phyloP scores from a whole-genome alignment of 2,113 vertebrate genomes.

The Crypturellus undulatus region DNA sequence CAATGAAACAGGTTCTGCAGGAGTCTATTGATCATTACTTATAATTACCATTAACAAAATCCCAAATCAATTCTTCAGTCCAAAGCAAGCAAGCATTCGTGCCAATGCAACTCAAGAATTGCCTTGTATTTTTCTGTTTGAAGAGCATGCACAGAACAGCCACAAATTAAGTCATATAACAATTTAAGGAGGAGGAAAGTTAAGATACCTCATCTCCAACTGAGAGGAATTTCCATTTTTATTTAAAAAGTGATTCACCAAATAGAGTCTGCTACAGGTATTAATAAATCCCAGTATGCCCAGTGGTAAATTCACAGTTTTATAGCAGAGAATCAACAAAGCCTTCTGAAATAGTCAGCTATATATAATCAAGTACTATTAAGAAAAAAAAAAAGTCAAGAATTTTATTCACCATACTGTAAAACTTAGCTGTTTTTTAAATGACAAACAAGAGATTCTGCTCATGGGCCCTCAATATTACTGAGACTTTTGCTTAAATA shows the following conservation, averaged over 20 bases:
- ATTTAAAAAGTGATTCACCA: neutral
- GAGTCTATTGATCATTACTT: neutral
- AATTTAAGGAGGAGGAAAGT: neutral
- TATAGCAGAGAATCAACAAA: neutral
- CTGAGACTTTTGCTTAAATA: neutral
- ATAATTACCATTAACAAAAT: neutral
- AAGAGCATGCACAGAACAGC: neutral
- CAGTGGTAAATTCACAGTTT: neutral
- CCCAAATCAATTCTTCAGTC: neutral
- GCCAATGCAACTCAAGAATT: neutral
- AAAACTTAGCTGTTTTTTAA: neutral
- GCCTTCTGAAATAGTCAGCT: neutral
- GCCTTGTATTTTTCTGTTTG: neutral
- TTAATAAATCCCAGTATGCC: neutral
- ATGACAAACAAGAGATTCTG: neutral
- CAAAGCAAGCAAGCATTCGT: neutral
- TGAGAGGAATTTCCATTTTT: neutral
- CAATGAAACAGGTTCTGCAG: neutral
- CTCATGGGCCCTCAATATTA: neutral
- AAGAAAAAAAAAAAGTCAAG: neutral
- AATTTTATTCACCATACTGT: neutral
- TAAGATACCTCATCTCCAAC: neutral
- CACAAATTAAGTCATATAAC: neutral
- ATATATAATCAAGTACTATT: neutral
- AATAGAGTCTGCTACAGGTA: neutral